Evolutionary conservation across 2,888 invertebrate species (phyloP), one percentile per base, ranked within the genome.

Genomic region (Cancer borealis): DNA sequence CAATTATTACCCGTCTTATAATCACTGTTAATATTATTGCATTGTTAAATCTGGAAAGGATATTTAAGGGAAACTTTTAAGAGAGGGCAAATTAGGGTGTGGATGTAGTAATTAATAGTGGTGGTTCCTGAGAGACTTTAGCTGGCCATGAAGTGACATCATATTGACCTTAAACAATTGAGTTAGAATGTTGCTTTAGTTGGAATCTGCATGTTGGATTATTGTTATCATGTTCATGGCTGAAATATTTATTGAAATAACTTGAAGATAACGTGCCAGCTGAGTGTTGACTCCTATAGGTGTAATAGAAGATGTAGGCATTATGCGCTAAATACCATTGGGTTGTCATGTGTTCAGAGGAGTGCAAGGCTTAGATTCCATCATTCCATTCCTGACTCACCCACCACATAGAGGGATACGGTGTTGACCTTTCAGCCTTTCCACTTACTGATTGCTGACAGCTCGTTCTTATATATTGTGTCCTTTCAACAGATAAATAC

Each of bases 21-120:
- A 91, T 91, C n/a, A 90, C 79, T 89, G 89, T 93, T 93, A 66
- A 49, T 88, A 54, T 88, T 90, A 47, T 93, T 93, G 73, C 79
- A 79, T 90, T 90, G 84, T 93, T 93, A 90, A 84, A 90, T 90
- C 54, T 90, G 84, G 54, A 73, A 91, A 90, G 90, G 54, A n/a
- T 73, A 30, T 84, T 54, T 88, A 87, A 14, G n/a, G 60, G 39
- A 92, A 60, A 60, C 49, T 79, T 45, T 30, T 26, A 17, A 46
- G 0, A 49, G 54, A 17, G 17, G 17, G 79, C 84, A 46, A 17
- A 90, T 26, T 90, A 26, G 26, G 26, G 46, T 79, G 30, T 87
- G 88, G 30, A 87, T 54, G 45, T 54, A 45, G 54, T 39, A 17
- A n/a, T n/a, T n/a, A n/a, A 3, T 84, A 84, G 84, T 39, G 84